Base-by-base conservation (phyloP, 2,888 invertebrate genomes). In the Troilus luridus region DNA sequence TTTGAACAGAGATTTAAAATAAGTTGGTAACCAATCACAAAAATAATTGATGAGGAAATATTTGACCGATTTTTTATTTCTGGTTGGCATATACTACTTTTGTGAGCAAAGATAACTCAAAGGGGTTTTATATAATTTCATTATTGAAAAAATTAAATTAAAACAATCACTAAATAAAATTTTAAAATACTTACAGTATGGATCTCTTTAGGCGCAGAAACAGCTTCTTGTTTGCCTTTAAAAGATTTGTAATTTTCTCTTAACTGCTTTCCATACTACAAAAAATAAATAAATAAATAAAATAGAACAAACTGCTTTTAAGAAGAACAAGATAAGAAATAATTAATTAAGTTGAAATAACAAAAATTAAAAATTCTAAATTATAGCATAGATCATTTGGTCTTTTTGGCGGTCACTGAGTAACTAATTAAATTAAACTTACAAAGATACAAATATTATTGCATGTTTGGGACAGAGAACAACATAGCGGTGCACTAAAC, bases 211-310 rank as follows among this genome's bases (percentile, higher is more conserved):
- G 27, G 88, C 27, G 89, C 56, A 91, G 95, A 94, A 92, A 94
- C 94, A 92, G 94, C 94, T 92, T 94, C 94, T 92, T 95, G 95
- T 92, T 95, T 95, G 93, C 95, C 95, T 93, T 95, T 95, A 94
- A 95, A 95, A 91, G 95, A 95, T 93, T 95, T 94, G 94, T 96
- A 96, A 94, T 95, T 96, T 93, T 96, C 95, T 92, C 95, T 94
- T 93, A 96, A 94, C 93, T 95, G 95, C 93, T 95, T 95, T 92
- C 96, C 96, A 94, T 96, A 96, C 95, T 96, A 94, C 93, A 94
- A 91, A 27, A 92, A 56, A 91, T 81, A 92, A 27, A n/a, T 24
- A 60, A 41, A 59, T 27, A 59, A 88, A 64, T 12, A 8, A 60
- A n/a, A 62, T 60, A 64, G 8, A 62, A 41, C 8, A 24, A 41